Base-by-base conservation (phyloP, 2,797 vertebrate genomes). In the Crax fasciolata region DNA sequence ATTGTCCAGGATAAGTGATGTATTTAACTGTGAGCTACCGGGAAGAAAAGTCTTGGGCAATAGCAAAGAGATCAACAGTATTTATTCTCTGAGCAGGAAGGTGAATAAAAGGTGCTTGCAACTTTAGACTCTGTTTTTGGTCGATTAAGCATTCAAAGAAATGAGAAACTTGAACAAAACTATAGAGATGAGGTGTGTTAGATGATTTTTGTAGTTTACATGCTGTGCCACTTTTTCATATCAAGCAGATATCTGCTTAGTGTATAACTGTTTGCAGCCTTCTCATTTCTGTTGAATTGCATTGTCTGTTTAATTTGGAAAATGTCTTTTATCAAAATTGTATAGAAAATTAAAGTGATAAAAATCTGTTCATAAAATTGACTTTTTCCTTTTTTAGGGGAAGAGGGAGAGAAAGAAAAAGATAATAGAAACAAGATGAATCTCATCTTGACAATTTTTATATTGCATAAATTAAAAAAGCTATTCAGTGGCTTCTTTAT, bases 301-400 rank as follows among this genome's bases (percentile, higher is more conserved):
- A 35, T n/a, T 27, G 4, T 39, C 14, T 75, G 13, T 61, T 90
- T 70, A 82, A 59, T 7, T 25, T n/a, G 25, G 28, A 61, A 84
- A n/a, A 77, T 19, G 1, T 19, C 0, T 63, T 87, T 72, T 27
- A 17, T 46, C 6, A 16, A 59, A 89, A 71, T 52, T 39, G 76
- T n/a, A 24, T 4, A 41, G 51, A 59, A 76, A 74, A 59, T 0
- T 2, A 8, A 43, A 49, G 8, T 24, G 13, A n/a, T 61, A 61
- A 77, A 68, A 30, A 70, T 52, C 13, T 52, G 27, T 30, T 52
- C 25, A 23, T 39, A 30, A 67, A 67, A 18, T 5, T 13, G 4
- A 8, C 10, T 12, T 10, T 11, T 10, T 4, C 1, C 1, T 5
- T 7, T 16, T 39, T 44, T 35, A 3, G 5, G 9, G 2, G 1